These are phyloP conservation scores for Symphodus melops DNA, from an alignment of 2,113 vertebrate genomes.

Conservation along the genomic window DNA sequence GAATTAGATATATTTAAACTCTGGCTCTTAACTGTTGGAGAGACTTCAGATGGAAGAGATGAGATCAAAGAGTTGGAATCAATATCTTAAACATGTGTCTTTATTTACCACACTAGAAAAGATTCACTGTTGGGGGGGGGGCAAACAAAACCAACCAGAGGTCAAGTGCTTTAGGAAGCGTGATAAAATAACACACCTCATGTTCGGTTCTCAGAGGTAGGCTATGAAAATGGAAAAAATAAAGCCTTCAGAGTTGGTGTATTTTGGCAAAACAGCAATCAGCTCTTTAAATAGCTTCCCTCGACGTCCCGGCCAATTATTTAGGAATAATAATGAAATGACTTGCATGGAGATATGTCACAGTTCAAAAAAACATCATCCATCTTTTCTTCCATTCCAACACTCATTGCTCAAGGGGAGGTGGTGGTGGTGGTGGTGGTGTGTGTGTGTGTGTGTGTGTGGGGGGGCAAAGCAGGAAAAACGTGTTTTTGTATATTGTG, in stretches of 20 bases:
- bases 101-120: slow-evolving; percentile 15
- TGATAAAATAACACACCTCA: slow-evolving; percentile 22
- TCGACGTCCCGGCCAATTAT: slow-evolving; percentile 76
- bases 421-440: too few species aligned
- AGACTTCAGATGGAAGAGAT: slow-evolving; percentile 19
- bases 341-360: slow-evolving; percentile 74
- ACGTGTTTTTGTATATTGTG: slow-evolving; percentile 38
- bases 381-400: slow-evolving; percentile 69
- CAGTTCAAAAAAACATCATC: slow-evolving; percentile 77
- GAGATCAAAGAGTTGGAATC: slow-evolving; percentile 30
- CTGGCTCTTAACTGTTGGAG: slow-evolving; percentile 7
- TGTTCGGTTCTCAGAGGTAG: slow-evolving; percentile 19
- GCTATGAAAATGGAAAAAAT: slow-evolving; percentile 23
- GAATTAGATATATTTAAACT: slow-evolving; percentile 39
- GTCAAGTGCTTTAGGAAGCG: slow-evolving; percentile 26
- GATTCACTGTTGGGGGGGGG: background rate
- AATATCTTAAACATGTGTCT: slow-evolving; percentile 33
- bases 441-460: too few species aligned
- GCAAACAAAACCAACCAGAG: slow-evolving; percentile 7
- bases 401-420: slow-evolving; percentile 53
- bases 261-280: slow-evolving; percentile 64
- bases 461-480: slow-evolving; percentile 48
- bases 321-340: slow-evolving; percentile 78
- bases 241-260: slow-evolving; percentile 37
- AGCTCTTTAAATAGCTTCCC: slow-evolving; percentile 72